A percentile compares a stretch with the other conserved stretches of the same genome.
phyloP scores from a whole-genome alignment of 2,113 vertebrate species.

The Terrapene triunguis region DNA sequence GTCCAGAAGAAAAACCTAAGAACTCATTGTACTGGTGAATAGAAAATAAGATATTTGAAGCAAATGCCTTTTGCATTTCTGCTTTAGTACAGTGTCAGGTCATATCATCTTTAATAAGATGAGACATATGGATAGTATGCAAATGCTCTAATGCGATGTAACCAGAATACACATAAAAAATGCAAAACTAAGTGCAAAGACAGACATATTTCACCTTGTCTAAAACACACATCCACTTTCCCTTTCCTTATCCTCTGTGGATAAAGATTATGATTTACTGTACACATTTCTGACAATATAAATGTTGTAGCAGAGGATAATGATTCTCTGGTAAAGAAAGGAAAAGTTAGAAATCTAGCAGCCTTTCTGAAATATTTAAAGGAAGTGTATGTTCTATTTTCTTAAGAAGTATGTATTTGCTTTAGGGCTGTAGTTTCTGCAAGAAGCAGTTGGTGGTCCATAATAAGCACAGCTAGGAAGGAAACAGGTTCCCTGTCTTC shows the following conservation, averaged over 20 bases:
- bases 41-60: background rate
- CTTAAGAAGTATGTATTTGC: background rate
- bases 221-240: conserved; percentile 52
- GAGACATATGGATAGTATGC: conserved; percentile 25
- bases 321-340: background rate
- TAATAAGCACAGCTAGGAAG: background rate
- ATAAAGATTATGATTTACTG: conserved; percentile 59
- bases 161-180: conserved; percentile 66
- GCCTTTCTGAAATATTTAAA: background rate
- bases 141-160: conserved; percentile 51
- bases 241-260: conserved; percentile 37
- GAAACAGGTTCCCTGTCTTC: background rate
- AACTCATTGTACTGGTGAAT: background rate
- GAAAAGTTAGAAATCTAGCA: background rate
- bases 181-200: conserved; percentile 60
- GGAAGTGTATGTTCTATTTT: background rate
- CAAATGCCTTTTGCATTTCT: background rate
- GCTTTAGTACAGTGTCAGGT: conserved; percentile 39
- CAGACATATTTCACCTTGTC: conserved; percentile 66
- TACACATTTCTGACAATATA: conserved; percentile 50
- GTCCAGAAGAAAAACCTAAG: background rate
- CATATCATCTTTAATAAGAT: conserved; percentile 47
- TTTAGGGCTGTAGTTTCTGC: background rate
- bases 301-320: conserved; percentile 66
- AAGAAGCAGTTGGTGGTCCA: background rate